phyloP scores from a whole-genome alignment of 2,888 invertebrate genomes.

The Neoitamus cyanurus region DNA sequence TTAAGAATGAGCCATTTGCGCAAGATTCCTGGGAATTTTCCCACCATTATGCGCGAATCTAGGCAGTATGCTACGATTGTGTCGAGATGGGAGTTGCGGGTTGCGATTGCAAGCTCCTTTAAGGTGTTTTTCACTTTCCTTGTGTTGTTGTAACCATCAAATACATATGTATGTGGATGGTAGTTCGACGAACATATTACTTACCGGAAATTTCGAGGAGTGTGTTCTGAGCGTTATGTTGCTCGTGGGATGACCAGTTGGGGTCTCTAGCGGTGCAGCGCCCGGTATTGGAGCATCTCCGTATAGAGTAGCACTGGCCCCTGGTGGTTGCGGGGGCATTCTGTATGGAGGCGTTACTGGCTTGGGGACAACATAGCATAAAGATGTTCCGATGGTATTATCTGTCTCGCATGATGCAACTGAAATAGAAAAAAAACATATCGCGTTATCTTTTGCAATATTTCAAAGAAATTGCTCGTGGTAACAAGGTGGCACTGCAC shows the following conservation, averaged over 20 bases:
- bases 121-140: conserved; percentile 25
- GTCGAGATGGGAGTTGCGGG: too few relatives aligned
- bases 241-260: conserved; percentile 59
- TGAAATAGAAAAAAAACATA: conserved; percentile 59
- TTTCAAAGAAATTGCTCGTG: neutral
- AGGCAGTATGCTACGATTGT: neutral
- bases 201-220: conserved; percentile 83
- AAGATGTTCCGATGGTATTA: neutral
- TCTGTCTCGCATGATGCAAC: conserved; percentile 68
- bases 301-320: conserved; percentile 70
- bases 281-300: conserved; percentile 63
- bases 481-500: neutral
- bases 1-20: neutral
- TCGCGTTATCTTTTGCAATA: neutral
- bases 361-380: conserved; percentile 48
- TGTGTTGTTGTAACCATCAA: neutral
- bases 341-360: conserved; percentile 74
- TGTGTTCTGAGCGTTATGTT: conserved; percentile 73
- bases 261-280: conserved; percentile 60
- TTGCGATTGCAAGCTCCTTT: neutral
- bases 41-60: conserved; percentile 37
- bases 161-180: too few relatives aligned
- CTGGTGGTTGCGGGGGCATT: conserved; percentile 76
- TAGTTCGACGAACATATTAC: conserved; percentile 59
- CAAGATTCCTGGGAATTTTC: conserved; percentile 45